Conservation (phyloP, 2,888 invertebrate species). For the Corbicula japonica region DNA sequence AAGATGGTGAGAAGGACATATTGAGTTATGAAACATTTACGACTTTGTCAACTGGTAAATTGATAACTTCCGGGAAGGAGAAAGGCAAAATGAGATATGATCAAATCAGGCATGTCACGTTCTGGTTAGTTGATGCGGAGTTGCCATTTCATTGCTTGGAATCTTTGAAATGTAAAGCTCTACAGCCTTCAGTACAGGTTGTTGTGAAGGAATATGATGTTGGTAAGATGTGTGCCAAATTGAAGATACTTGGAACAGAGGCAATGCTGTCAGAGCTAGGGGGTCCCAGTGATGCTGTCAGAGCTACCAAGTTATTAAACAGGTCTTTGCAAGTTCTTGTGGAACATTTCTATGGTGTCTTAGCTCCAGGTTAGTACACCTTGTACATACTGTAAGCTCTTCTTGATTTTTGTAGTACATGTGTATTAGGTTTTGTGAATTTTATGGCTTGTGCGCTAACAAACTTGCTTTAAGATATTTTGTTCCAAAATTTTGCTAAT, state of each 20-base stretch:
- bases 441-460: neutral
- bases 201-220: conserved; percentile 64
- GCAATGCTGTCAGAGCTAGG: conserved; percentile 61
- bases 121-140: conserved; percentile 73
- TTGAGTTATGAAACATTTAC: conserved; percentile 83
- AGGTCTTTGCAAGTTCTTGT: conserved; percentile 71
- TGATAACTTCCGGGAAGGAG: conserved; percentile 1
- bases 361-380: conserved; percentile 52
- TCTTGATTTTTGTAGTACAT: neutral
- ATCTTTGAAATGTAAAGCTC: conserved; percentile 66
- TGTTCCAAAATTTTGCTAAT: neutral
- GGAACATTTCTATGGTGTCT: conserved; percentile 75
- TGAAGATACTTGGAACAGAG: conserved; percentile 73
- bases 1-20: conserved; percentile 73
- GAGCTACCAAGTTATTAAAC: conserved; percentile 66
- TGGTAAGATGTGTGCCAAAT: conserved; percentile 42
- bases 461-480: neutral
- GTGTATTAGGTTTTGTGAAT: neutral
- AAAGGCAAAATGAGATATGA: conserved; percentile 1
- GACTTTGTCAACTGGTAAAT: conserved; percentile 24
- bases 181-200: conserved; percentile 61
- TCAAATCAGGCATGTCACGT: conserved; percentile 52
- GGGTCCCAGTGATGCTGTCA: conserved; percentile 76
- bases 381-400: no score
- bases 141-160: conserved; percentile 64